Conservation (phyloP, 2,797 vertebrate species). For the Syndactyla subalaris region DNA sequence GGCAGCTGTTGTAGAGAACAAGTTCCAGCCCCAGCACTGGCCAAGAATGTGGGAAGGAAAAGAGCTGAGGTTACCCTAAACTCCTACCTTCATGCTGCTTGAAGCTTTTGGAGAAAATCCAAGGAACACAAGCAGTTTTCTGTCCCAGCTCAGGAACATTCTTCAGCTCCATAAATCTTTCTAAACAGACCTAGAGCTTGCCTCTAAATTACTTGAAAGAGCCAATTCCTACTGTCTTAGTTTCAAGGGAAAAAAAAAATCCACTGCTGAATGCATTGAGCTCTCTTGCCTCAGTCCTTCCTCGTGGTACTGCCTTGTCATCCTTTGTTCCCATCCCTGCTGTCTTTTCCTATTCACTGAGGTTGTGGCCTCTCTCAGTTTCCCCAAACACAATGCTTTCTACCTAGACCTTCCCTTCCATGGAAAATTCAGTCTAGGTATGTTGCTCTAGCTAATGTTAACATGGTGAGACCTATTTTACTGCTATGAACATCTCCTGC, state of each 20-base stretch:
- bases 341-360: background rate
- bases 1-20: background rate
- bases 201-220: background rate
- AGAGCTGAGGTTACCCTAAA: slow-evolving; percentile 43
- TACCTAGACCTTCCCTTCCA: background rate
- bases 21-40: background rate
- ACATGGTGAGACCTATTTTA: background rate
- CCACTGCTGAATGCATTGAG: background rate
- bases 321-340: background rate
- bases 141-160: background rate
- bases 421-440: background rate
- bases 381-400: background rate
- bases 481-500: background rate
- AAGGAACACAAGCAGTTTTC: slow-evolving; percentile 19
- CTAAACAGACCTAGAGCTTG: slow-evolving; percentile 21
- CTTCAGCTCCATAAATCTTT: slow-evolving; percentile 8
- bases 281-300: background rate
- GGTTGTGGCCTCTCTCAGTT: background rate
- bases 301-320: background rate
- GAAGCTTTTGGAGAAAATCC: slow-evolving; percentile 35
- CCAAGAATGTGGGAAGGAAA: slow-evolving; percentile 31
- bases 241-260: background rate
- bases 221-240: background rate
- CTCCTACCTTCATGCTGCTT: slow-evolving; percentile 36
- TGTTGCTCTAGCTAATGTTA: background rate